Evolutionary conservation across 2,113 vertebrate genomes (phyloP), one percentile per base, ranked within the genome.

Genomic region (Cyprinus carpio): DNA sequence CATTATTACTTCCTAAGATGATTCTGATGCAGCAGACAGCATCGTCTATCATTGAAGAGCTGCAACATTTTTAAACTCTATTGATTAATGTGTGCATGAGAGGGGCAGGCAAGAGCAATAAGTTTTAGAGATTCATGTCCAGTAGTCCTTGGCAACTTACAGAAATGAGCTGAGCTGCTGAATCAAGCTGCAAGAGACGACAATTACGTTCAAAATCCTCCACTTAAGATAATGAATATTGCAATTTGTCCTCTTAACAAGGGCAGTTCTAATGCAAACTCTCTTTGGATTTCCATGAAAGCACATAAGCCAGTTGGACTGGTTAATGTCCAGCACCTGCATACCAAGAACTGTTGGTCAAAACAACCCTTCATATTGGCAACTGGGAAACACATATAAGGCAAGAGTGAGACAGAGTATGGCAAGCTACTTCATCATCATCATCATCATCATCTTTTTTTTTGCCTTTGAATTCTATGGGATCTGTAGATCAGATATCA

Each of bases 141-240:
- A 60, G 23, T 82, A 60, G 56, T 54, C 43, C 31, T 43, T 71
- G 11, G 20, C 58, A 75, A 77, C 72, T n/a, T n/a, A 49, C 62
- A 49, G 37, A 71, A 27, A 46, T 74, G 60, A 81, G n/a, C 58
- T 46, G 7, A 81, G 25, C 69, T 49, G 58, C 80, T 60, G 23
- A 67, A 31, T 40, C 62, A n/a, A n/a, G 54, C 65, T 20, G 23
- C 37, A 75, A 75, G 60, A 49, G 62, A 34, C 40, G 80, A 72
- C 40, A n/a, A n/a, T n/a, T n/a, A n/a, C n/a, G n/a, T n/a, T n/a
- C n/a, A n/a, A n/a, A n/a, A n/a, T n/a, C n/a, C n/a, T 20, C 71
- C 84, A 86, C 81, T 88, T 88, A 80, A 60, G 20, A 64, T 80
- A 86, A 88, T 88, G 81, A 85, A 67, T 67, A 54, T 75, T 23